Evolutionary conservation across 2,888 invertebrate genomes (phyloP), one percentile per base, ranked within the genome.

Genomic region (Lypha dubia): DNA sequence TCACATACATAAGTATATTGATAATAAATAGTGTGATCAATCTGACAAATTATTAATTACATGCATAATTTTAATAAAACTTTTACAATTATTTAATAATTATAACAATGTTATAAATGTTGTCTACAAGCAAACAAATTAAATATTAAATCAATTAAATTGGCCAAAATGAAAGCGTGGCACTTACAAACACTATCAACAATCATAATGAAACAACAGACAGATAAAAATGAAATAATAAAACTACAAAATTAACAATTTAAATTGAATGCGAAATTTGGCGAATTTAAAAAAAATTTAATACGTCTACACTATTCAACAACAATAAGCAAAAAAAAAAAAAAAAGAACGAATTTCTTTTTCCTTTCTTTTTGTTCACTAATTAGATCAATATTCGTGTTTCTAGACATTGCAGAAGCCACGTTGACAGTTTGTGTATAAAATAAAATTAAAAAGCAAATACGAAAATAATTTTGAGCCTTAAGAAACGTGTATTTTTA

Each of bases 81-180:
- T 17, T n/a, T 11, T 20, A 49, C 56, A 46, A 8, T 38, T 24
- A 9, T 35, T 13, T 32, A 38, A 67, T 7, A 22, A 22, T 49
- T 51, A 38, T n/a, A 60, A n/a, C n/a, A 38, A 60, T 68, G 24
- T 35, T 24, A 68, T 22, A 28, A 65, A 41, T 38, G 13, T n/a
- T 41, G 17, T 49, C 13, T 44, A 17, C 51, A 68, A 20, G 46
- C 13, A 62, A 41, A 63, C 24, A 22, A 68, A 77, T 62, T 1
- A 46, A 22, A 58, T 46, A 17, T 63, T 35, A 38, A 63, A 75
- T 70, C 20, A 79, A 65, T 75, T 76, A 44, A 68, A 44, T 11
- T 51, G 76, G 46, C 60, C 38, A 67, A 63, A 81, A 70, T 84
- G 81, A 77, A 81, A 81, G 81, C 84, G 84, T 84, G 84, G 84